These are phyloP conservation scores for Turritopsis rubra DNA, from an alignment of 30 jellyfish, hydroid and myxozoan species.

Conservation along the genomic window DNA sequence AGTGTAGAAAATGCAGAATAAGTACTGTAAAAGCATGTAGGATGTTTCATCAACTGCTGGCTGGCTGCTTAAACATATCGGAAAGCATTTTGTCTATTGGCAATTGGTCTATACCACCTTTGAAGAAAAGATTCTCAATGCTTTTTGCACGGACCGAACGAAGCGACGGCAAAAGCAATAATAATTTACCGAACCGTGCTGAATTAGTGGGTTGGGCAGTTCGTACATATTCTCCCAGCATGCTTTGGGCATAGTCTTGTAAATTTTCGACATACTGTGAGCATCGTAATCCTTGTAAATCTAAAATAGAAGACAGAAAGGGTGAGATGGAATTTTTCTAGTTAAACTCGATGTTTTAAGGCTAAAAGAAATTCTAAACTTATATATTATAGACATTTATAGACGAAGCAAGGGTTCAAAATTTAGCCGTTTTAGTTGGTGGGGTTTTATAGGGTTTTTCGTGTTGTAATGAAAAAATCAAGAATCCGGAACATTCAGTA, in stretches of 20 bases:
- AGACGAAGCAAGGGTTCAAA: too few relatives aligned
- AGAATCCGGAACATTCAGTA: too few relatives aligned
- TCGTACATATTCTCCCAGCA: conserved; percentile 97
- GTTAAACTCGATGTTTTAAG: too few relatives aligned
- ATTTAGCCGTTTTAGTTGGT: too few relatives aligned
- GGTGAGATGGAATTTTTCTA: background rate
- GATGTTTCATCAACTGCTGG: background rate
- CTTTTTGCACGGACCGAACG: conserved; percentile 91
- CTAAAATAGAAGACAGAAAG: conserved; percentile 25
- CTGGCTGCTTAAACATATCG: conserved; percentile 81
- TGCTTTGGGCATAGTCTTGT: conserved; percentile 98
- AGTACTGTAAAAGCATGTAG: background rate
- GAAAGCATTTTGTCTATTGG: conserved; percentile 90
- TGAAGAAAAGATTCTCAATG: conserved; percentile 74
- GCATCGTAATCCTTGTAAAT: conserved; percentile 93
- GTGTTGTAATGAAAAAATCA: too few relatives aligned
- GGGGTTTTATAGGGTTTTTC: too few relatives aligned
- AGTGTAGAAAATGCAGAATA: background rate
- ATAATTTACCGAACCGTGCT: conserved; percentile 90
- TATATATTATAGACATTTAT: too few relatives aligned
- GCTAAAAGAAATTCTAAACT: too few relatives aligned
- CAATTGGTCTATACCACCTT: conserved; percentile 87
- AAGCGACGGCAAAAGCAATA: conserved; percentile 88
- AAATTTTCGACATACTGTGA: conserved; percentile 90
- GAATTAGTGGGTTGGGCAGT: conserved; percentile 78